A percentile compares a stretch with the other conserved stretches of the same genome.
Conservation (phyloP, 2,797 vertebrate species). For the Melanotaenia nigrans region DNA sequence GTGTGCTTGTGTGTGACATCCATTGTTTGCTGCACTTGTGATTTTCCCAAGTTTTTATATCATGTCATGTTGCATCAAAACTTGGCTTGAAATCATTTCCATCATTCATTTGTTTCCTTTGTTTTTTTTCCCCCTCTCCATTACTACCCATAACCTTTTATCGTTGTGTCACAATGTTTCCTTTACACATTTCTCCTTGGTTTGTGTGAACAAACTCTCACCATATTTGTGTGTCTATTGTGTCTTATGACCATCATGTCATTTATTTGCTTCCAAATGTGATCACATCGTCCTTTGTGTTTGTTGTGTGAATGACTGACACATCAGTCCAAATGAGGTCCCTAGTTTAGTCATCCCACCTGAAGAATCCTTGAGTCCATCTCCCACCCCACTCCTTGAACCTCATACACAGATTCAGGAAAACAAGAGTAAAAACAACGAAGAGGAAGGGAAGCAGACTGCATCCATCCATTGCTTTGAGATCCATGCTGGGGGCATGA, state of each 20-base stretch:
- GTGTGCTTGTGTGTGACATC: conserved; percentile 2
- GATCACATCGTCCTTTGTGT: conserved; percentile 17
- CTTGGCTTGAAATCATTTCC: conserved; percentile 20
- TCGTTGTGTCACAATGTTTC: conserved; percentile 12
- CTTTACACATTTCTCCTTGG: background rate
- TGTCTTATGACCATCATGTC: conserved; percentile 15
- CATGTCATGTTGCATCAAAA: conserved; percentile 20
- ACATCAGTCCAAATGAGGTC: conserved; percentile 55
- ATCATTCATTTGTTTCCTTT: conserved; percentile 31
- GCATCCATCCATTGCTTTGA: conserved; percentile 32
- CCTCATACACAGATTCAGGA: conserved; percentile 58
- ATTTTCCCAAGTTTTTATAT: conserved; percentile 17
- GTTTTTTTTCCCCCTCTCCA: conserved; percentile 18
- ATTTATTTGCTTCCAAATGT: conserved; percentile 10
- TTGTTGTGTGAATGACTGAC: conserved; percentile 22
- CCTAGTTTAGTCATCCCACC: conserved; percentile 52
- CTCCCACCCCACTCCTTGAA: conserved; percentile 34
- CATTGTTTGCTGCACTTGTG: conserved; percentile 14
- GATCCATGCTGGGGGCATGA: conserved; percentile 39
- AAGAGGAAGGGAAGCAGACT: conserved; percentile 40
- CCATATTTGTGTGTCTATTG: background rate
- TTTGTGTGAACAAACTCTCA: background rate
- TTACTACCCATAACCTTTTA: conserved; percentile 20
- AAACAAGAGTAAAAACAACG: conserved; percentile 29
- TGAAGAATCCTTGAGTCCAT: conserved; percentile 28